Evolutionary conservation across 2,888 invertebrate species (phyloP).

Genomic region (Lottia scabra): DNA sequence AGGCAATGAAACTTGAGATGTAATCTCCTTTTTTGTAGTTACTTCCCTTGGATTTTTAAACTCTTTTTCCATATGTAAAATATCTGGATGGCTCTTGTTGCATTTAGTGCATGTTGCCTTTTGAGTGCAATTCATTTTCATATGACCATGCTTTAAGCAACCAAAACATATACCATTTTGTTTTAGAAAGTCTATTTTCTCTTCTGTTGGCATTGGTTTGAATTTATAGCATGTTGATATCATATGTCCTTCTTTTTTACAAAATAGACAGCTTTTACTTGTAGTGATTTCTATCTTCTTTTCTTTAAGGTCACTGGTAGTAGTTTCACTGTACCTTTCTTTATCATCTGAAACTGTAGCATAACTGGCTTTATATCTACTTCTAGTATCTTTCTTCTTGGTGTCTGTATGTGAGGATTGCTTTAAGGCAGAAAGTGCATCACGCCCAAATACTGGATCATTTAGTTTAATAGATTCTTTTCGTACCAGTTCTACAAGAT

Average conservation of each 20-base stretch:
- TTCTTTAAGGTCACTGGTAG: too few species aligned
- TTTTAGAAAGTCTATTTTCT: not conserved
- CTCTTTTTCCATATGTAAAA: not conserved
- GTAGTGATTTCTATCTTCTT: not conserved
- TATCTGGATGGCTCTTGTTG: not conserved
- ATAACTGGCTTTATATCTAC: not conserved
- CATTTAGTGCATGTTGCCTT: not conserved
- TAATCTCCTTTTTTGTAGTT: not conserved
- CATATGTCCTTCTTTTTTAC: not conserved
- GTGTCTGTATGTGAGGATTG: not conserved
- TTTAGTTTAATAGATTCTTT: not conserved
- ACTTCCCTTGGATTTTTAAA: not conserved
- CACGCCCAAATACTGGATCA: not conserved
- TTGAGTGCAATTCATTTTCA: not conserved
- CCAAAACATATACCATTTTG: not conserved
- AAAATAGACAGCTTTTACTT: not conserved
- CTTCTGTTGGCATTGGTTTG: not conserved
- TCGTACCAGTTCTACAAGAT: not conserved
- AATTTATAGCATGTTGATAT: not conserved
- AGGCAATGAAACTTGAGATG: not conserved
- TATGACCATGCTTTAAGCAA: constrained; percentile 3
- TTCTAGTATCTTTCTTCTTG: not conserved
- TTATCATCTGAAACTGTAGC: too few species aligned
- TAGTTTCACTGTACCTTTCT: too few species aligned
- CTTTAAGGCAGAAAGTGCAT: not conserved